Base-by-base conservation (phyloP, 2,797 vertebrate species). In the Chelon auratus region DNA sequence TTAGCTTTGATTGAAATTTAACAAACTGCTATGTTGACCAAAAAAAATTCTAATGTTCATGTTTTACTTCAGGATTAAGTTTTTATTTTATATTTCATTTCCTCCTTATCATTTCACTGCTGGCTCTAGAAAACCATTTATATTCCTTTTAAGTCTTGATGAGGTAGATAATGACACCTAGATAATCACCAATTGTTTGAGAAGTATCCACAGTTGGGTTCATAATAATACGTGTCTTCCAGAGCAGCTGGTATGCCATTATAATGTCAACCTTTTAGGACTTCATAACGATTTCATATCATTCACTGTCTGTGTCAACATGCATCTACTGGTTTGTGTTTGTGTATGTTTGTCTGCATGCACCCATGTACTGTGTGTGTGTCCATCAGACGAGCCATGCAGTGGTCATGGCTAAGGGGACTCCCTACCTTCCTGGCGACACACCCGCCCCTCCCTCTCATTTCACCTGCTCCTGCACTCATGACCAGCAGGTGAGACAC, bases 401-500 rank as follows among this genome's bases (percentile, higher is more conserved):
- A 72, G 84, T 86, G 82, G 81, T 95, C 89, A 94, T 95, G 93
- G 93, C 93, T 81, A 95, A 93, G 79, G 93, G 93, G 39, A 84
- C 68, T 68, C 86, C 85, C 78, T 90, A 92, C 81, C 83, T 93
- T 81, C 89, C 90, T 30, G 87, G 86, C 76, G 77, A 72, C 86
- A 85, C 89, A 50, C 89, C 91, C 14, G 72, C 82, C 77, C 89
- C 90, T 67, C 90, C 92, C 80, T 74, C 91, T 90, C 96, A 97
- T 96, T 94, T 96, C 94, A 94, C 96, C 94, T 97, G 94, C 72
- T 82, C 86, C 84, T 91, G 88, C 95, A 89, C 90, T 72, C 89
- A 90, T 93, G 92, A 94, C 89, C 88, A 95, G 87, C 94, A 84
- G 97, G 97, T 99, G 97, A 97, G 97, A 92, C 68, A 69, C 65